phyloP scores from a whole-genome alignment of 2,113 vertebrate genomes.

The Lynx canadensis region DNA sequence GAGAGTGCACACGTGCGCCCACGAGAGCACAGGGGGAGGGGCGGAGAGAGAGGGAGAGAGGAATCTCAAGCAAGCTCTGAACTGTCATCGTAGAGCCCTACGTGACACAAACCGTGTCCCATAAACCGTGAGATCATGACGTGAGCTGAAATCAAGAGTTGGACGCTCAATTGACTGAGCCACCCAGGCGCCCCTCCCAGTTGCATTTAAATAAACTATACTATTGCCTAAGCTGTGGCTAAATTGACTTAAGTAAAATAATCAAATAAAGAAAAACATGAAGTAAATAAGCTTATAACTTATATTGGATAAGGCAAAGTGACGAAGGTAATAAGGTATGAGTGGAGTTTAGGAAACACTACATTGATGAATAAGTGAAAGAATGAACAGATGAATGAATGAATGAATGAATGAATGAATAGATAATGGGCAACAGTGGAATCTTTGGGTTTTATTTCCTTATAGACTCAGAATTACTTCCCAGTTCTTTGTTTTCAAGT shows the following conservation, averaged over 20 bases:
- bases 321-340: neutral
- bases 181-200: neutral
- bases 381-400: neutral
- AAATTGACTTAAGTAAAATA: neutral
- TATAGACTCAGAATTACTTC: neutral
- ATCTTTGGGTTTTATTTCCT: neutral
- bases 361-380: neutral
- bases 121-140: too few relatives aligned
- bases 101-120: too few relatives aligned
- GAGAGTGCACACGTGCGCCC: too few relatives aligned
- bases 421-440: neutral
- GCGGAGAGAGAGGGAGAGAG: too few relatives aligned
- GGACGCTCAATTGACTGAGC: too few relatives aligned
- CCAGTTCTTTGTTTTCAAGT: neutral
- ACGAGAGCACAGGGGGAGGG: too few relatives aligned
- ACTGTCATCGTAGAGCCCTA: too few relatives aligned
- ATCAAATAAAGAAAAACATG: neutral
- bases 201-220: neutral
- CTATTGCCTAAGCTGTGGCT: neutral
- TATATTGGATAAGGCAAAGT: neutral
- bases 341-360: neutral
- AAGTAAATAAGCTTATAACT: neutral
- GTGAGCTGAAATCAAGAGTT: too few relatives aligned
- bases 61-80: too few relatives aligned
- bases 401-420: neutral